phyloP scores from a whole-genome alignment of 2,888 invertebrate genomes.

The Rhyacophila evoluta region DNA sequence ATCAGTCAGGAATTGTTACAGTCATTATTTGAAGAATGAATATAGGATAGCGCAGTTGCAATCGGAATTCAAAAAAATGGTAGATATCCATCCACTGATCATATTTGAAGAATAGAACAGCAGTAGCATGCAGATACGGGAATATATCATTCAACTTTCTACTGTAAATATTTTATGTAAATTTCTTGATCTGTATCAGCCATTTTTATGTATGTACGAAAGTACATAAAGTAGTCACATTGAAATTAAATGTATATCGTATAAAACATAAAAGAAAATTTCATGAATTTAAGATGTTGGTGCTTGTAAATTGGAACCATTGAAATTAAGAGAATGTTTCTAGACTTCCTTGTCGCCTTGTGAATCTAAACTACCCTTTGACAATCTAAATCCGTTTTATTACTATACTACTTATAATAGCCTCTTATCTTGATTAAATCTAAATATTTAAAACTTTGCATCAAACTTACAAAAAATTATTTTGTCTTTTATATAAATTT shows the following conservation, averaged over 20 bases:
- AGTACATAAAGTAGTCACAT: constrained; percentile 54
- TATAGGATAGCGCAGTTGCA: background rate
- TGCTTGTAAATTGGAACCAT: constrained; percentile 33
- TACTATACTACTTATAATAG: constrained; percentile 31
- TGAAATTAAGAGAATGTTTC: constrained; percentile 41
- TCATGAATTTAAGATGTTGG: constrained; percentile 33
- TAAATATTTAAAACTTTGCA: constrained; percentile 6
- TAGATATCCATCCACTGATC: background rate
- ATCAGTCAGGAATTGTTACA: background rate
- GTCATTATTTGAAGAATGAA: background rate
- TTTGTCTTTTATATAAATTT: background rate
- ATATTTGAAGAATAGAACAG: background rate
- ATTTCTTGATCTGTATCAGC: background rate
- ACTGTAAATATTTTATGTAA: background rate
- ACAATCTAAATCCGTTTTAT: constrained; percentile 45
- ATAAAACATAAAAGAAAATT: constrained; percentile 5
- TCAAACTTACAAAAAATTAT: background rate
- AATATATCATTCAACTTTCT: background rate
- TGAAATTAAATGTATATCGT: constrained; percentile 44
- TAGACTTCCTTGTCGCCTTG: constrained; percentile 50
- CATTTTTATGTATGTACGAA: constrained; percentile 9
- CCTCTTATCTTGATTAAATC: constrained; percentile 11
- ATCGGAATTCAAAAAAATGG: background rate
- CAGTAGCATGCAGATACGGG: background rate
- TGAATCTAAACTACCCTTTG: constrained; percentile 39